Evolutionary conservation across 2,888 invertebrate species (phyloP).

Genomic region (Xestia sexstrigata): DNA sequence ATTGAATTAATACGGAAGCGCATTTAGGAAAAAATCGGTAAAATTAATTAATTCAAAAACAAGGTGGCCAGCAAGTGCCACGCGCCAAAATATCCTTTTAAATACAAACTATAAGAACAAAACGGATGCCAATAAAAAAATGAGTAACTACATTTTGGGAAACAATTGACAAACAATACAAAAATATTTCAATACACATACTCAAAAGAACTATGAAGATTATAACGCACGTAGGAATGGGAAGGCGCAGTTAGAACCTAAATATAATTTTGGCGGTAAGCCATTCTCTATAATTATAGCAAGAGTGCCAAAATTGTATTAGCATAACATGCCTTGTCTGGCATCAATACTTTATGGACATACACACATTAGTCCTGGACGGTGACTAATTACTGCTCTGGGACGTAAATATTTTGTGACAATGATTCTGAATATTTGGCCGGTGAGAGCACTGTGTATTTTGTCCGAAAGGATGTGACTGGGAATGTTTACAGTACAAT

Average conservation of each 20-base stretch:
- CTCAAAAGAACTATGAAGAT: slow-evolving; percentile 58
- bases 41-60: background rate
- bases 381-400: slow-evolving; percentile 50
- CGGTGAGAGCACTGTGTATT: slow-evolving; percentile 36
- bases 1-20: background rate
- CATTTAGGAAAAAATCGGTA: background rate
- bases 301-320: slow-evolving; percentile 86
- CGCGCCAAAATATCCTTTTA: background rate
- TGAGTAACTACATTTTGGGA: background rate
- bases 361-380: slow-evolving; percentile 26
- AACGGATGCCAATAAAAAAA: slow-evolving; percentile 20
- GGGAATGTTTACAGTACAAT: background rate
- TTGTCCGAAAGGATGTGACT: background rate
- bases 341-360: slow-evolving; percentile 68
- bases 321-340: slow-evolving; percentile 77
- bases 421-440: slow-evolving; percentile 42
- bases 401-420: slow-evolving; percentile 45
- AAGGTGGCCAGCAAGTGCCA: background rate
- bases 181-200: background rate
- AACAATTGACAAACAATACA: background rate
- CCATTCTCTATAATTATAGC: slow-evolving; percentile 84
- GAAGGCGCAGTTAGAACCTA: slow-evolving; percentile 80
- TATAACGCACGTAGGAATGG: slow-evolving; percentile 74
- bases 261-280: slow-evolving; percentile 82
- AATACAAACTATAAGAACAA: background rate